phyloP scores from a whole-genome alignment of 1,140 invertebrate genomes.

The Oreohelix idahoensis region DNA sequence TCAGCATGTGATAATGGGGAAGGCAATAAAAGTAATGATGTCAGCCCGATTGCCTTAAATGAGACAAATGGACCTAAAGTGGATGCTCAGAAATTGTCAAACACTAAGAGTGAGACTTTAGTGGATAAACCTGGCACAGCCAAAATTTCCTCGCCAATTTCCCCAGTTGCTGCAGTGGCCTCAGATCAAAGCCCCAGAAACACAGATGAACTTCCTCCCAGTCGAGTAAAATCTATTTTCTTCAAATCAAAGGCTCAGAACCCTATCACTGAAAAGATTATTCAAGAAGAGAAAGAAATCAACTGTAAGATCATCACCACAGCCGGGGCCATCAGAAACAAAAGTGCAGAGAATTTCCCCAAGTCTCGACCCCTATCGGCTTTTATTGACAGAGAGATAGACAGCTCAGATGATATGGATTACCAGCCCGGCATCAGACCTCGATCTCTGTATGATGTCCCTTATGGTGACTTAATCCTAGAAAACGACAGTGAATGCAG shows the following conservation, averaged over 20 bases:
- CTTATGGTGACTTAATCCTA: not conserved
- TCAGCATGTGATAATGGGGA: not conserved
- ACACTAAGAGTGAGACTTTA: not conserved
- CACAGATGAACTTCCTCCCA: not conserved
- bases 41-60: not conserved
- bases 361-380: constrained; percentile 30
- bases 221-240: constrained; percentile 22
- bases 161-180: not conserved
- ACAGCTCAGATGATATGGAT: not conserved
- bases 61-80: not conserved
- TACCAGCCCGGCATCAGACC: not conserved
- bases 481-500: not conserved
- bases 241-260: constrained; percentile 31
- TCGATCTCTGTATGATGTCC: constrained; percentile 25
- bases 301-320: constrained; percentile 38
- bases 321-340: constrained; percentile 36
- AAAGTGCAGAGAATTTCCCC: constrained; percentile 36
- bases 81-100: not conserved
- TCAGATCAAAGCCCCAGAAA: not conserved
- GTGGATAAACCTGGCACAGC: not conserved
- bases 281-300: constrained; percentile 27
- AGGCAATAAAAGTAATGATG: not conserved
- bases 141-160: not conserved
- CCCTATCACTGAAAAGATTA: constrained; percentile 22
- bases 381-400: constrained; percentile 11